These are phyloP conservation scores for Himalopsyche phryganea DNA, from an alignment of 1,140 invertebrate genomes.

Conservation along the genomic window DNA sequence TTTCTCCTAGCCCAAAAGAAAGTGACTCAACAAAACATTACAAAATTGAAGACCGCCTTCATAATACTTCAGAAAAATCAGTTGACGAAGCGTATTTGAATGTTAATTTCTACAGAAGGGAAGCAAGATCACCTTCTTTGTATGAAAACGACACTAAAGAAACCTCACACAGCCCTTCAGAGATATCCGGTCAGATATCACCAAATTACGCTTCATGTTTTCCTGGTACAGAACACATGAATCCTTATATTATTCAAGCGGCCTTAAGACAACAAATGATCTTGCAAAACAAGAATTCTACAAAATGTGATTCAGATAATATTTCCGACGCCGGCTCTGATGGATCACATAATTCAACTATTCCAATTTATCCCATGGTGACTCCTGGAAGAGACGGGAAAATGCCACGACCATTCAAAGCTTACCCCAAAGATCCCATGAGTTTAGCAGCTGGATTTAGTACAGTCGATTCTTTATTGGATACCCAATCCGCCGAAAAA, in stretches of 20 bases:
- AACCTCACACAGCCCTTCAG: slow-evolving; percentile 1
- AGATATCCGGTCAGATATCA: slow-evolving; percentile 8
- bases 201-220: slow-evolving; percentile 21
- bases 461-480: slow-evolving; percentile 46
- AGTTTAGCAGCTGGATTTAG: slow-evolving; percentile 52
- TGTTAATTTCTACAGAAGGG: neutral
- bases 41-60: too few species aligned
- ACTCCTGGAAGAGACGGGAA: slow-evolving; percentile 40
- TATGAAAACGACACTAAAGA: slow-evolving; percentile 9
- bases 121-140: slow-evolving; percentile 8
- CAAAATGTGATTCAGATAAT: slow-evolving; percentile 19
- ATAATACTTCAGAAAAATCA: neutral
- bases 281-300: slow-evolving; percentile 2
- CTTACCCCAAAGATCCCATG: slow-evolving; percentile 66
- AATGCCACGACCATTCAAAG: slow-evolving; percentile 63
- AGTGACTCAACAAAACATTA: too few species aligned
- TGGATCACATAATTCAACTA: slow-evolving; percentile 6
- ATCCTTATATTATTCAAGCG: slow-evolving; percentile 30
- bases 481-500: slow-evolving; percentile 56
- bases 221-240: slow-evolving; percentile 34
- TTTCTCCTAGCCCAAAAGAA: slow-evolving; percentile 1
- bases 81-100: neutral
- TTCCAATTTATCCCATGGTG: slow-evolving; percentile 22
- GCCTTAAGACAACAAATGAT: slow-evolving; percentile 22
- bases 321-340: slow-evolving; percentile 24